Evolutionary conservation across 2,888 invertebrate genomes (phyloP).

Genomic region (Euclidia mi): DNA sequence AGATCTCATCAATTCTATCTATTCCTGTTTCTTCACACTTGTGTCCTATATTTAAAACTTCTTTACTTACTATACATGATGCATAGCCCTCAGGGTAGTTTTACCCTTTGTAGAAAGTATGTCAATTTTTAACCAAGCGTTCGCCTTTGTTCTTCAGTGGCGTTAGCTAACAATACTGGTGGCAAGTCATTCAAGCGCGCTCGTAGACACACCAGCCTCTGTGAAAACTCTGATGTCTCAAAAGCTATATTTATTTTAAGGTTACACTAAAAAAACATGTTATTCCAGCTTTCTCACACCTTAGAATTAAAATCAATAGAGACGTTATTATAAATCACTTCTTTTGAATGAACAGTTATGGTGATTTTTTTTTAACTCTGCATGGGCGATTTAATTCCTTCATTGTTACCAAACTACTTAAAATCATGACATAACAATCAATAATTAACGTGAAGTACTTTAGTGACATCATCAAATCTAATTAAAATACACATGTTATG

Average conservation of each 20-base stretch:
- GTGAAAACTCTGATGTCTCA: slow-evolving; percentile 33
- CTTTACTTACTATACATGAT: slow-evolving; percentile 7
- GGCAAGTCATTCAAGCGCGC: slow-evolving; percentile 31
- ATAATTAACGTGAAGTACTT: too few species aligned
- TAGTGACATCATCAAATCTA: too few species aligned
- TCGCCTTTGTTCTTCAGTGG: slow-evolving; percentile 37
- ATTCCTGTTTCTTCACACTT: background rate
- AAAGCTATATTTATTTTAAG: slow-evolving; percentile 30
- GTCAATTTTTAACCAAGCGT: slow-evolving; percentile 54
- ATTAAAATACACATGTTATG: too few species aligned
- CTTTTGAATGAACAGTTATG: too few species aligned
- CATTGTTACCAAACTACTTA: too few species aligned
- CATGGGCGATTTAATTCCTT: too few species aligned
- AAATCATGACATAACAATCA: too few species aligned
- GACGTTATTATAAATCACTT: too few species aligned
- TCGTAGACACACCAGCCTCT: slow-evolving; percentile 20
- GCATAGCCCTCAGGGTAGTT: slow-evolving; percentile 17
- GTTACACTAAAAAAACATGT: background rate
- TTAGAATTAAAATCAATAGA: too few species aligned
- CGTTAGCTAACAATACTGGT: slow-evolving; percentile 31
- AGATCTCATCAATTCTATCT: background rate
- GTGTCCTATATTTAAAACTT: slow-evolving; percentile 2
- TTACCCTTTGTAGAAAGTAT: slow-evolving; percentile 47
- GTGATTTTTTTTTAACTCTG: too few species aligned
- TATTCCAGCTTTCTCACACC: too few species aligned